These are phyloP conservation scores for Moxostoma hubbsi DNA, from an alignment of 2,797 vertebrate genomes.

Conservation along the genomic window DNA sequence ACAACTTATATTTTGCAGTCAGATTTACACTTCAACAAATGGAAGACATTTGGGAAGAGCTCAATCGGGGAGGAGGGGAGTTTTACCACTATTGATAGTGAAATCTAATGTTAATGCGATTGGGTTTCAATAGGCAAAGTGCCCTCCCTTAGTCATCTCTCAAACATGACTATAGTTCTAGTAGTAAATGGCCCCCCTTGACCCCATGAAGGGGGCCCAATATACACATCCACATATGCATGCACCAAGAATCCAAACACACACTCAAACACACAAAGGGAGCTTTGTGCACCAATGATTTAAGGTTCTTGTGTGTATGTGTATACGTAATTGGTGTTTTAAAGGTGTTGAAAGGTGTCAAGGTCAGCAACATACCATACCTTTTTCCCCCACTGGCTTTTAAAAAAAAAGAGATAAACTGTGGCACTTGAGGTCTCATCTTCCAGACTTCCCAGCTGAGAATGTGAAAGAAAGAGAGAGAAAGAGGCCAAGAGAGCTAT, in stretches of 20 bases:
- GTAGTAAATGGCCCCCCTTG: constrained; percentile 70
- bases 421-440: constrained; percentile 25
- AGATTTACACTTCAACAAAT: too few species aligned
- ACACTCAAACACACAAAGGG: constrained; percentile 51
- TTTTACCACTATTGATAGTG: too few species aligned
- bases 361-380: constrained; percentile 24
- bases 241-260: constrained; percentile 50
- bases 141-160: constrained; percentile 32
- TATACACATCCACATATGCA: constrained; percentile 56
- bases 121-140: constrained; percentile 3
- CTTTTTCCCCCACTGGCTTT: not conserved
- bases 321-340: constrained; percentile 49
- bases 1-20: too few species aligned
- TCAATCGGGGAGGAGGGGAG: too few species aligned
- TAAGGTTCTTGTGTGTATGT: constrained; percentile 59
- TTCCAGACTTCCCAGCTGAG: constrained; percentile 6
- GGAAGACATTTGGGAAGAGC: too few species aligned
- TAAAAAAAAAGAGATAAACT: constrained; percentile 25
- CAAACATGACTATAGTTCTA: constrained; percentile 39
- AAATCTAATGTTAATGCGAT: constrained; percentile 39
- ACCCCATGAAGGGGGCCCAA: constrained; percentile 63
- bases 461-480: constrained; percentile 23
- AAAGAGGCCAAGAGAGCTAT: constrained; percentile 18
- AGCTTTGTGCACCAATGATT: constrained; percentile 59
- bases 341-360: constrained; percentile 48